Base-by-base conservation (phyloP, 64 coral and sea anemone genomes). In the Stylophora pistillata region DNA sequence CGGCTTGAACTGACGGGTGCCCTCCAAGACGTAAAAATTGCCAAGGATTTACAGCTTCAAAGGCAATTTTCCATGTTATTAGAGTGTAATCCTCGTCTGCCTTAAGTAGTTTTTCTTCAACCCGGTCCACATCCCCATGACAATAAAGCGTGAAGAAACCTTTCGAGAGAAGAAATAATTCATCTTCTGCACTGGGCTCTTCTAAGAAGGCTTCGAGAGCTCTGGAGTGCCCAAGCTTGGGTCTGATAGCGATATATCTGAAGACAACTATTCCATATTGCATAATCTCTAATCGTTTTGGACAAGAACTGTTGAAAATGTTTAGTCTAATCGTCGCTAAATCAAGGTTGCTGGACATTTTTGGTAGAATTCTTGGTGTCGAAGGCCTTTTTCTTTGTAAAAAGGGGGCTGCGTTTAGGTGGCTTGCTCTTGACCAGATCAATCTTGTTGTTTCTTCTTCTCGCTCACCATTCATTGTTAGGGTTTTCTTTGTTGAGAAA, bases 101-200 rank as follows among this genome's bases (percentile, higher is more conserved):
- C 52, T 53, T 31, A 21, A 72, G 34, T 54, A 86, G 27, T 41
- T 72, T 86, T 23, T 28, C 23, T 4, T 72, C 28, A 13, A 26
- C 83, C 56, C 54, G 27, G 34, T 86, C 9, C 33, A 73, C 30
- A 86, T 86, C 83, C 6, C 64, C 26, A 32, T 70, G 41, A 25
- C 83, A 86, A n/a, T 86, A 86, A 21, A 86, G 20, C 5, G 83
- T 86, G 47, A 86, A 86, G 70, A 86, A 86, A 23, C 83, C 83
- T 56, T 73, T 86, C 3, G 71, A 23, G 16, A 86, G 15, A 20
- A 55, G 6, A 16, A 86, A 86, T 5, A 56, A 86, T 86, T 86
- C 83, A 15, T 86, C 83, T 73, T 86, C 34, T 86, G 71, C 83
- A 10, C 25, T 9, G 2, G 83, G 83, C 10, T 32, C 12, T 15